Evolutionary conservation across 37 sponge, comb jelly and placozoan species (phyloP), one percentile per base, ranked within the genome.

Genomic region (Diacarnus erythraeanus): DNA sequence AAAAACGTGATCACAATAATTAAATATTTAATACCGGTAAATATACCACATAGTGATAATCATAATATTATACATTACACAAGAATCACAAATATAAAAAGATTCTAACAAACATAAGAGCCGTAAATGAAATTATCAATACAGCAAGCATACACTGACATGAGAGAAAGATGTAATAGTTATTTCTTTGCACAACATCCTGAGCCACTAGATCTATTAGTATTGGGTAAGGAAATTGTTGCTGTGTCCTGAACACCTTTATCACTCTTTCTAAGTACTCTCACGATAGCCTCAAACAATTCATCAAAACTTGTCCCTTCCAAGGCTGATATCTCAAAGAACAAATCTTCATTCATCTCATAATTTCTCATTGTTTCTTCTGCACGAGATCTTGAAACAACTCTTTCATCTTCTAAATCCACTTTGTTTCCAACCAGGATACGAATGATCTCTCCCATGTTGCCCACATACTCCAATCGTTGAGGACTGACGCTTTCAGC

Each of bases 241-340:
- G n/a, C 43, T 25, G 69, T 34, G 2, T 35, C 2, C 10, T 42
- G 23, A 12, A 10, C 42, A 40, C 39, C 69, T 38, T 38, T 68
- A 72, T 12, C 27, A 18, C 27, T 60, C 34, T 31, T 43, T 27
- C 10, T 40, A 20, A 82, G 64, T 54, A 64, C 73, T 22, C 41
- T 30, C 18, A 82, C 91, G 18, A 90, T 29, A 2, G 77, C 60
- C 27, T 78, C 67, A 77, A 90, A 90, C 82, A 90, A 65, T 23
- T 85, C 86, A 59, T 77, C 68, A 60, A 90, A 51, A 34, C 86
- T 83, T 0, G 77, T 69, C 2, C 79, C 79, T 42, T 56, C 58
- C 63, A 67, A 82, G 26, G 91, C 86, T 18, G 91, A 90, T 23
- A 86, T 69, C 31, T 78, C 81, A 71, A 85, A 90, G 60, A 82